These are phyloP conservation scores for Gymnoscopelus microlampas DNA, from an alignment of 2,797 vertebrate genomes.

Conservation along the genomic window DNA sequence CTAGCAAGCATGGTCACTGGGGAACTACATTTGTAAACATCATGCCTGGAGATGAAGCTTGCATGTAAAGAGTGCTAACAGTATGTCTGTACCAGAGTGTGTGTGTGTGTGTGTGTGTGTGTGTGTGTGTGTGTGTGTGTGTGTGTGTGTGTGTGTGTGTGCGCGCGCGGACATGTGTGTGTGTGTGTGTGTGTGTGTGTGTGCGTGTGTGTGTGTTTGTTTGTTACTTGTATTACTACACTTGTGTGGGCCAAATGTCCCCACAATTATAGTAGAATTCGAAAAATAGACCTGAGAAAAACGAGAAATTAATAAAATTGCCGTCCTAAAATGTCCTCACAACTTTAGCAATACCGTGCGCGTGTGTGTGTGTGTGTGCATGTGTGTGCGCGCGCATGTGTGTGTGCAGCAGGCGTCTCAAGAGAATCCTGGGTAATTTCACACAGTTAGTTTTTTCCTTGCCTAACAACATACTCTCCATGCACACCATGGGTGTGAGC, in stretches of 20 bases:
- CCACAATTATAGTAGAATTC: no score
- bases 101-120: conserved; percentile 13
- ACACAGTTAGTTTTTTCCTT: conserved; percentile 58
- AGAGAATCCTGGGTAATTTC: conserved; percentile 61
- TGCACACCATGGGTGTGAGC: conserved; percentile 14
- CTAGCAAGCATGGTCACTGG: conserved; percentile 68
- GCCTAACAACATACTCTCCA: conserved; percentile 48
- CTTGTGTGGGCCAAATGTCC: no score
- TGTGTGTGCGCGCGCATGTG: conserved; percentile 17
- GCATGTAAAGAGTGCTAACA: neutral
- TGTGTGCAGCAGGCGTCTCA: conserved; percentile 55
- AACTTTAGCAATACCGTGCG: neutral
- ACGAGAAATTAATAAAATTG: no score
- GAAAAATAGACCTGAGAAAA: no score
- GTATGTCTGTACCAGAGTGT: conserved; percentile 22
- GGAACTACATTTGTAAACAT: conserved; percentile 79
- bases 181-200: no score
- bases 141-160: conserved; percentile 26
- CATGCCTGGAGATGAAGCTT: conserved; percentile 57
- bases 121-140: neutral
- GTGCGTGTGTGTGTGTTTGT: conserved; percentile 20
- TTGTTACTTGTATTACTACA: neutral
- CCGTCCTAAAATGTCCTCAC: no score
- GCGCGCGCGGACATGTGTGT: no score
- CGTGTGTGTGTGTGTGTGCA: conserved; percentile 1